Percentiles rank a stretch among this genome's conserved stretches.
phyloP scores from a whole-genome alignment of 1,140 invertebrate genomes.

The Drosophila mayri region DNA sequence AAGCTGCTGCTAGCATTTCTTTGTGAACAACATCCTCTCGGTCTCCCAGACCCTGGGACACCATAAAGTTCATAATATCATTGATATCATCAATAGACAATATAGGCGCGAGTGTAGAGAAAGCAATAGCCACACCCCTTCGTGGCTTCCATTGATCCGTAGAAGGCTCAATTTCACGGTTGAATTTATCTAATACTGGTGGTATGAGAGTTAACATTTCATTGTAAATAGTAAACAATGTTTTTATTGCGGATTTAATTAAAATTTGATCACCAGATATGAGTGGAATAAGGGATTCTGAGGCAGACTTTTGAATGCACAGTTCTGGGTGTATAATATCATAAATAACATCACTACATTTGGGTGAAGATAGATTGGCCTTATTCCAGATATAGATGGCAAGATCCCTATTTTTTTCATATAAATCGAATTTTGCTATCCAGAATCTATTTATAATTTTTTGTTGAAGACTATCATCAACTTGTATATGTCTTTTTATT shows the following conservation, averaged over 20 bases:
- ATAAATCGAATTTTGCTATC: constrained; percentile 91
- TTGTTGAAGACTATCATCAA: constrained; percentile 86
- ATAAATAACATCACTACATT: constrained; percentile 88
- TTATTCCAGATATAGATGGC: constrained; percentile 90
- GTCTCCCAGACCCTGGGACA: constrained; percentile 94
- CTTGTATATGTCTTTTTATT: constrained; percentile 88
- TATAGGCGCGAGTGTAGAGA: constrained; percentile 89
- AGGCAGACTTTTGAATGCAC: constrained; percentile 91
- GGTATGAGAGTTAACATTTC: constrained; percentile 93
- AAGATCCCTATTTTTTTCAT: constrained; percentile 89
- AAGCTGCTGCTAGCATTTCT: constrained; percentile 97
- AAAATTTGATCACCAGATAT: constrained; percentile 87
- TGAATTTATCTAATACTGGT: constrained; percentile 95
- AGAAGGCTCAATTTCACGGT: constrained; percentile 93
- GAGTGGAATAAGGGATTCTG: constrained; percentile 90
- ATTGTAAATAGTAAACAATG: constrained; percentile 91
- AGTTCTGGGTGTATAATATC: constrained; percentile 93
- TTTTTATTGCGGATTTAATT: constrained; percentile 87
- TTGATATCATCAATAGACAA: constrained; percentile 88
- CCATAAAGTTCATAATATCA: constrained; percentile 93
- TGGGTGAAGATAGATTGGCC: constrained; percentile 87
- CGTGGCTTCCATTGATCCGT: constrained; percentile 94
- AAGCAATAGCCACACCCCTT: constrained; percentile 93
- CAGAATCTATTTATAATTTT: constrained; percentile 90
- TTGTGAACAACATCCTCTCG: constrained; percentile 92